Evolutionary conservation across 2,888 invertebrate species (phyloP).

Genomic region (Digitonthophagus gazella): DNA sequence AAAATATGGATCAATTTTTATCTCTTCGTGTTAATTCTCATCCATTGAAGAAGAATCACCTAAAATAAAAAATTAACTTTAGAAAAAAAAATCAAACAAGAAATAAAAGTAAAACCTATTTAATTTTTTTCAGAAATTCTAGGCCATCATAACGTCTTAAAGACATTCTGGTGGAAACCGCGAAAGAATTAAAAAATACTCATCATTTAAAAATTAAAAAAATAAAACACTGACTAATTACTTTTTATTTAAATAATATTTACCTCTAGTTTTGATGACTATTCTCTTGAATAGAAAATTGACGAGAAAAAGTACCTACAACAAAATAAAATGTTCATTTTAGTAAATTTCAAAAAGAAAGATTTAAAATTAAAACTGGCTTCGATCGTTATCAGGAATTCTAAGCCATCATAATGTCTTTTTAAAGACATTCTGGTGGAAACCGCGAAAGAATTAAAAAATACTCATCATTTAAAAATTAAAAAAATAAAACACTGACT

Average conservation of each 20-base stretch:
- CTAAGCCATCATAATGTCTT: constrained; percentile 40
- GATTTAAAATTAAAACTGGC: not conserved
- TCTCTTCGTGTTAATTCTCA: too few species aligned
- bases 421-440: constrained; percentile 59
- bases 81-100: not conserved
- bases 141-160: constrained; percentile 40
- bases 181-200: constrained; percentile 63
- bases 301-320: not conserved
- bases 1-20: too few species aligned
- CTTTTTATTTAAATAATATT: too few species aligned
- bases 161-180: constrained; percentile 65
- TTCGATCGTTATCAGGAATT: constrained; percentile 25
- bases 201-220: constrained; percentile 42
- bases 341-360: not conserved
- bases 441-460: constrained; percentile 66
- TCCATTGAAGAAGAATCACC: not conserved
- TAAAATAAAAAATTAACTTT: not conserved
- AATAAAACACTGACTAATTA: not conserved
- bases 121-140: constrained; percentile 26
- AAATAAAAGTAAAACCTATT: not conserved
- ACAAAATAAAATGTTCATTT: not conserved
- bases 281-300: too few species aligned
- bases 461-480: constrained; percentile 53
- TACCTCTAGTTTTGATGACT: too few species aligned
- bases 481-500: not conserved